Evolutionary conservation across 2,113 vertebrate species (phyloP).

Genomic region (Trogon surrucura): DNA sequence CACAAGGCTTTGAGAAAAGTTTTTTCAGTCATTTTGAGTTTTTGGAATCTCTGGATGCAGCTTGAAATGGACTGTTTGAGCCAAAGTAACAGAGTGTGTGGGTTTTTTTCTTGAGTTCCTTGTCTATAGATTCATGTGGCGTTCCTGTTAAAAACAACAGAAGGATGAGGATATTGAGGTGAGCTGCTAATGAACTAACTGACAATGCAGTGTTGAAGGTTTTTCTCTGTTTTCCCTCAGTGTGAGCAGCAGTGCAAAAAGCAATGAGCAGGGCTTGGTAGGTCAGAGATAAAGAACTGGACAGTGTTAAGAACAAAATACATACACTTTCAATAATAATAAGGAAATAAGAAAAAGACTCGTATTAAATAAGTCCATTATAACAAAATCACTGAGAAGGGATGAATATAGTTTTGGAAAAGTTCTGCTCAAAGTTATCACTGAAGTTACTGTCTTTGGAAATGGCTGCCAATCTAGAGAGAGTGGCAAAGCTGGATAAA

Average conservation of each 20-base stretch:
- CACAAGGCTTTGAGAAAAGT: neutral
- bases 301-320: neutral
- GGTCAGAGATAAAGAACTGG: neutral
- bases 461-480: neutral
- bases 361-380: neutral
- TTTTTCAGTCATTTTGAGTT: neutral
- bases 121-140: neutral
- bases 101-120: neutral
- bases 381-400: neutral
- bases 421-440: conserved; percentile 1
- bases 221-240: neutral
- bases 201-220: neutral
- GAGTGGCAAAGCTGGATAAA: neutral
- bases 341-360: neutral
- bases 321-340: neutral
- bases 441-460: neutral
- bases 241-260: neutral
- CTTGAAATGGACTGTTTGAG: neutral
- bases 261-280: neutral
- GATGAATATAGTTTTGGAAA: neutral
- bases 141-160: neutral
- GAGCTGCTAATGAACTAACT: neutral
- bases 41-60: neutral
- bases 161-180: neutral
- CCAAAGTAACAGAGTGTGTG: neutral